Percentiles rank a stretch among this genome's conserved stretches.
Evolutionary conservation across 2,888 invertebrate genomes (phyloP).

Genomic region (Carcina quercana): DNA sequence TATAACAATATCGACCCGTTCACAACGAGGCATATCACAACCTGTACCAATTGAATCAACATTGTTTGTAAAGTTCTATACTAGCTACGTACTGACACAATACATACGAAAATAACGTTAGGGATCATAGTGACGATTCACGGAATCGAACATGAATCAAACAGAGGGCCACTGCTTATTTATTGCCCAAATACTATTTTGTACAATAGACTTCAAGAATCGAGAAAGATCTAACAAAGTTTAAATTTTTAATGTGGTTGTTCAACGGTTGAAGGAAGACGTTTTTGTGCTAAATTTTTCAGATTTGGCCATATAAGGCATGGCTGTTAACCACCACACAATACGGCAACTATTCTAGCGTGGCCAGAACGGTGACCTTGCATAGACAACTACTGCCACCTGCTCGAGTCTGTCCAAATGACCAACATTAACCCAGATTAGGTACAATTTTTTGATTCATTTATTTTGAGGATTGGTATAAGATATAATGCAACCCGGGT

Average conservation of each 20-base stretch:
- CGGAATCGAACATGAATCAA: slow-evolving; percentile 71
- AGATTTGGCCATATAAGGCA: slow-evolving; percentile 34
- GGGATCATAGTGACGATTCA: slow-evolving; percentile 70
- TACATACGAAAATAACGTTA: slow-evolving; percentile 70
- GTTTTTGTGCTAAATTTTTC: slow-evolving; percentile 67
- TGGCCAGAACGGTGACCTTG: slow-evolving; percentile 22
- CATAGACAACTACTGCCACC: slow-evolving; percentile 43
- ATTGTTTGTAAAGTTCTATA: slow-evolving; percentile 74
- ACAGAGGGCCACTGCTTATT: slow-evolving; percentile 58
- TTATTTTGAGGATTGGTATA: no score
- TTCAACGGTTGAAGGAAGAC: slow-evolving; percentile 73
- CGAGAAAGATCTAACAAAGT: slow-evolving; percentile 66
- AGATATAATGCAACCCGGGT: no score
- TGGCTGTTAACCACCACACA: slow-evolving; percentile 40
- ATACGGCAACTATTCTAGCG: slow-evolving; percentile 50
- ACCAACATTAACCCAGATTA: no score
- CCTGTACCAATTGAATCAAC: slow-evolving; percentile 74
- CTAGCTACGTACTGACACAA: slow-evolving; percentile 73
- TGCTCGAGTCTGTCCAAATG: slow-evolving; percentile 25
- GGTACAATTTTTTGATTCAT: no score
- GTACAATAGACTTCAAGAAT: slow-evolving; percentile 67
- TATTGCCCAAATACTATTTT: slow-evolving; percentile 64
- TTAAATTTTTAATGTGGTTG: slow-evolving; percentile 63
- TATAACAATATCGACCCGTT: slow-evolving; percentile 74
- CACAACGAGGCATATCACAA: slow-evolving; percentile 74